Percentiles rank a stretch among this genome's conserved stretches.
These are phyloP conservation scores for Musca domestica DNA, from an alignment of 1,140 invertebrate genomes.

Conservation along the genomic window DNA sequence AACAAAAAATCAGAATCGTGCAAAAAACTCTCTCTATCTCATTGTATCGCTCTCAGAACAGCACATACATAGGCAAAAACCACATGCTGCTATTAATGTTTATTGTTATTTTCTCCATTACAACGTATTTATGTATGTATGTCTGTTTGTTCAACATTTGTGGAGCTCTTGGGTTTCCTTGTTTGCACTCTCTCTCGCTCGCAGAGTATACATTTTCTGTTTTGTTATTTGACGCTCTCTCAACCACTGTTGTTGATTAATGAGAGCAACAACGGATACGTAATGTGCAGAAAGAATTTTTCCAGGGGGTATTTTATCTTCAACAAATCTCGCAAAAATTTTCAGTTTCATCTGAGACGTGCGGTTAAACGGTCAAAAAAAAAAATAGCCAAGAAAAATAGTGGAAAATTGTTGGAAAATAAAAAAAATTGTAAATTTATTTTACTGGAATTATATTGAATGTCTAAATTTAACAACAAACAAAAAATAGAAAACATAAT, in stretches of 20 bases:
- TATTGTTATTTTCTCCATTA: no score
- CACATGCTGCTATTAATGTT: no score
- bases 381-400: not conserved
- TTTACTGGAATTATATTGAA: not conserved
- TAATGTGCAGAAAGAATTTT: constrained; percentile 20
- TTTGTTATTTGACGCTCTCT: no score
- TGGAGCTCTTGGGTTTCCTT: no score
- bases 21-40: no score
- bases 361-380: constrained; percentile 49
- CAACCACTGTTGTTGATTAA: not conserved
- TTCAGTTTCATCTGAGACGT: constrained; percentile 53
- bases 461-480: not conserved
- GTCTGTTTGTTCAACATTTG: no score
- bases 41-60: no score
- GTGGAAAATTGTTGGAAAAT: not conserved
- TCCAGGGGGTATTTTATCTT: constrained; percentile 53
- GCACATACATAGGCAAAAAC: no score
- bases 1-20: no score
- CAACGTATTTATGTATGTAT: no score
- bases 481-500: not conserved
- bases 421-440: constrained; percentile 8
- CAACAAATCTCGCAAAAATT: constrained; percentile 38
- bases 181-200: no score
- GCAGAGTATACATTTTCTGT: no score
- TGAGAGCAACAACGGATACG: not conserved